Conservation (phyloP, 2,888 invertebrate genomes). For the Crocallis elinguaria region DNA sequence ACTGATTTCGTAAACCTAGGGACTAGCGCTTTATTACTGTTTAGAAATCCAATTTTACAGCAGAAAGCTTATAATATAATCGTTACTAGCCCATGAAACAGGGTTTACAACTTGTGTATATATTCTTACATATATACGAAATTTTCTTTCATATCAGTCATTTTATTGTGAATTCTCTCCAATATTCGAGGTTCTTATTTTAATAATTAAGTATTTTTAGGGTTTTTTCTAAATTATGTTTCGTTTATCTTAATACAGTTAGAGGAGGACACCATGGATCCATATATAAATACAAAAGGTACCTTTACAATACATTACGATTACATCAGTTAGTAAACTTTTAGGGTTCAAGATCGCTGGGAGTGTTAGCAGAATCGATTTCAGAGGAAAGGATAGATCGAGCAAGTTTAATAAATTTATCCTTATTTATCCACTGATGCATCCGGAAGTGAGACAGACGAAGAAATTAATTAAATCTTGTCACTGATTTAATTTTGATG, state of each 20-base stretch:
- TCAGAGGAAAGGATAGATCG: too few relatives aligned
- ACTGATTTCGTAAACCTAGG: conserved; percentile 16
- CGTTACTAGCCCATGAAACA: not conserved
- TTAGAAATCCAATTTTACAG: not conserved
- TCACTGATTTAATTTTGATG: too few relatives aligned
- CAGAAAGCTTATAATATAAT: not conserved
- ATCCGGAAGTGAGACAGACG: too few relatives aligned
- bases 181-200: not conserved
- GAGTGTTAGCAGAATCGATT: too few relatives aligned
- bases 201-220: not conserved
- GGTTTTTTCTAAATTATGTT: not conserved
- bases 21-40: conserved; percentile 25
- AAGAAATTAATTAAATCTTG: too few relatives aligned
- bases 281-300: too few relatives aligned
- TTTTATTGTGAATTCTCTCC: conserved; percentile 6
- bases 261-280: not conserved
- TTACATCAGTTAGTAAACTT: too few relatives aligned
- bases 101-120: not conserved
- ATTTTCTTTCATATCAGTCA: conserved; percentile 15
- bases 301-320: too few relatives aligned
- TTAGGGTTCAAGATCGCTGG: too few relatives aligned
- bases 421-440: too few relatives aligned
- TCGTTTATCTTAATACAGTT: not conserved
- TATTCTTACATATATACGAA: conserved; percentile 11
- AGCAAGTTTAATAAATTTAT: too few relatives aligned